Base-by-base conservation (phyloP, 1,140 invertebrate species). In the Brachionus asplanchnoidis region DNA sequence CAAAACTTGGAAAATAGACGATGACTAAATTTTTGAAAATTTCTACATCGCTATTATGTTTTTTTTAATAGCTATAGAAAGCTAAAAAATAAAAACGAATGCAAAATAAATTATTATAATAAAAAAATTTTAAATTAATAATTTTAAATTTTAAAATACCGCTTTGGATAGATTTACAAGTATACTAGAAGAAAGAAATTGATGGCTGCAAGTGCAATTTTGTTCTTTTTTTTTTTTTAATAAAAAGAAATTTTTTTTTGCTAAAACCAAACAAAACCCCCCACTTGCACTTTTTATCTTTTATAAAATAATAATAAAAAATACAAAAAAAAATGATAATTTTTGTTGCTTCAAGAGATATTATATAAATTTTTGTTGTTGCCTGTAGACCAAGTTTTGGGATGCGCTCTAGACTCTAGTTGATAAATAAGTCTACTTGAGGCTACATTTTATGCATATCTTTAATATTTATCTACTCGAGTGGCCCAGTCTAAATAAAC, bases 31-130 rank as follows among this genome's bases (percentile, higher is more conserved):
- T 60, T 60, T 17, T 20, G 9, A 20, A 60, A 20, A 8, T 60
- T 60, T 60, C 53, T 60, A 60, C 53, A 60, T 60, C 53, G 53
- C 53, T 60, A 60, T 60, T 60, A 60, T 60, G 53, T 9, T 26
- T 60, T 53, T 4, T 11, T 20, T 6, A 60, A 60, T 60, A 60
- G 53, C 53, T 60, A 20, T 60, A 60, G 53, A 60, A 60, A 20
- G 23, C 20, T 14, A 46, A n/a, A 60, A 20, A 60, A 4, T 36
- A 36, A 20, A 60, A 20, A 60, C 5, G 53, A 60, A 60, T 60
- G 53, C n/a, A 60, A 60, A 60, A 60, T 60, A 60, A 60, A 60
- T 60, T 60, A 60, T 60, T 60, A 60, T 60, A 60, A 60, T 60
- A 9, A 20, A 60, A 20, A 14, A 56, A 17, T 6, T 56, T 17